These are phyloP conservation scores for Numenius arquata DNA, from an alignment of 2,113 vertebrate species.

Conservation along the genomic window DNA sequence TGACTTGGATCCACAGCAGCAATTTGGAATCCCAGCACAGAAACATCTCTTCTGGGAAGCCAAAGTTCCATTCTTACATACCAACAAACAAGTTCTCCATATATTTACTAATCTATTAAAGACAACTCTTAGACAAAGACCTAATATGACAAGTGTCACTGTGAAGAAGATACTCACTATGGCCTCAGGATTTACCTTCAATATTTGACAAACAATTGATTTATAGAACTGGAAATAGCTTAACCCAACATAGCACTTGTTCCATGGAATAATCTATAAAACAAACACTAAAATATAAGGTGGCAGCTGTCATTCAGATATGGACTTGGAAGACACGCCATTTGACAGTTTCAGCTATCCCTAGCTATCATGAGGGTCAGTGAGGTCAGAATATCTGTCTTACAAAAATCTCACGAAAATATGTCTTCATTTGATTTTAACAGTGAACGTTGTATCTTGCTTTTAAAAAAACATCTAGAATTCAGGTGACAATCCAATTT, in stretches of 20 bases:
- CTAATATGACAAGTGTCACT: not conserved
- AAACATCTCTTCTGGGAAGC: not conserved
- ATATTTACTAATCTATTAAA: not conserved
- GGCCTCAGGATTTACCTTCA: not conserved
- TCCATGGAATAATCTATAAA: not conserved
- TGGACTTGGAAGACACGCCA: not conserved
- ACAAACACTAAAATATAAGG: not conserved
- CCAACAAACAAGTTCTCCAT: not conserved
- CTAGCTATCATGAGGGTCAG: fast-evolving
- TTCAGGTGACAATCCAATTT: not conserved
- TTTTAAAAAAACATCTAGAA: not conserved
- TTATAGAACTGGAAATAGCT: not conserved
- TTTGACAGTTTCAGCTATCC: not conserved
- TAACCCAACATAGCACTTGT: not conserved
- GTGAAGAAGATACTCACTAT: not conserved
- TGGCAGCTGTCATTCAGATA: not conserved
- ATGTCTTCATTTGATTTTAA: not conserved
- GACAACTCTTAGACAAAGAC: not conserved
- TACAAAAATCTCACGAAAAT: not conserved
- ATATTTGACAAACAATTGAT: not conserved
- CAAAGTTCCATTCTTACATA: not conserved
- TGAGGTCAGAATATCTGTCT: not conserved
- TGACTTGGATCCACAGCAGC: not conserved
- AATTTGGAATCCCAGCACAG: not conserved
- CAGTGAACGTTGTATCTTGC: not conserved